These are phyloP conservation scores for Helarctos malayanus DNA, from an alignment of 2,797 vertebrate genomes.

Conservation along the genomic window DNA sequence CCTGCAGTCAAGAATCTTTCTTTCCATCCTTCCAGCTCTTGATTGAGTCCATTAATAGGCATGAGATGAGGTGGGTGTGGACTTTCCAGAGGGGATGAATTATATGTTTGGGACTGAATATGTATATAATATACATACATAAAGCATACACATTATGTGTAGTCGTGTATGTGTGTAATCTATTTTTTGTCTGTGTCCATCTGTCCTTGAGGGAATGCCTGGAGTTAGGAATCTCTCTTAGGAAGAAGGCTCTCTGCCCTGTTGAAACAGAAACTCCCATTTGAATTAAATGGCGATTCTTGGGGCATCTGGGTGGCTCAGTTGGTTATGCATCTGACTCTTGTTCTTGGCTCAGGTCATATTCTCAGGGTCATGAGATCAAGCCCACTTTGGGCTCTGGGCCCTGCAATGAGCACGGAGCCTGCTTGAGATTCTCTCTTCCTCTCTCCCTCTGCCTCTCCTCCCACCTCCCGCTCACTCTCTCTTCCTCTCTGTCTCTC, in stretches of 20 bases:
- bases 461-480: not conserved
- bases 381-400: not conserved
- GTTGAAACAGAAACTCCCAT: not conserved
- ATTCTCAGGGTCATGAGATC: not conserved
- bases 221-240: not conserved
- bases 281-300: not conserved
- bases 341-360: not conserved
- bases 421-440: not conserved
- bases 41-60: not conserved
- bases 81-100: not conserved
- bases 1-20: constrained; percentile 7
- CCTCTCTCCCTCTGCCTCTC: not conserved
- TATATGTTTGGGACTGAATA: not conserved
- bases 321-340: not conserved
- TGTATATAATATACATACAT: not conserved
- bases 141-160: not conserved
- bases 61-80: not conserved
- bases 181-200: not conserved
- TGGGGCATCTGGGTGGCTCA: not conserved
- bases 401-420: fast-evolving
- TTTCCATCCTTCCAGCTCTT: constrained; percentile 2
- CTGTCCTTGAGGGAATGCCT: not conserved
- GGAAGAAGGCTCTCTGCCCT: not conserved
- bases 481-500: not conserved
- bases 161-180: not conserved